phyloP scores from a whole-genome alignment of 2,113 vertebrate species.

The Beaufortia kweichowensis region DNA sequence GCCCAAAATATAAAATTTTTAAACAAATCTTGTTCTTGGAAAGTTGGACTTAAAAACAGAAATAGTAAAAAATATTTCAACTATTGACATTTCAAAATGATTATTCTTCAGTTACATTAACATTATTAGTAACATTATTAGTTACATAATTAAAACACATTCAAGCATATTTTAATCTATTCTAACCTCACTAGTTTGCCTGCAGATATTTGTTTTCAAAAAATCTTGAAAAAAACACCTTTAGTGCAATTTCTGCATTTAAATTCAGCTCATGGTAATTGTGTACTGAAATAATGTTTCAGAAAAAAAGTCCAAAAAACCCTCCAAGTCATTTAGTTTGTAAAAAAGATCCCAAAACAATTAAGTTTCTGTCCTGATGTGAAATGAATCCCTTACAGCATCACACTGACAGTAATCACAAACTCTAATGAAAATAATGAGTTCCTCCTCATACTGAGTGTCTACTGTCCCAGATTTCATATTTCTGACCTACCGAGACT shows the following conservation, averaged over 20 bases:
- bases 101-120: background rate
- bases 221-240: no score
- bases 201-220: no score
- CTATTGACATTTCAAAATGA: background rate
- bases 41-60: no score
- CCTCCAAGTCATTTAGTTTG: background rate
- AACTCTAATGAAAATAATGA: constrained; percentile 42
- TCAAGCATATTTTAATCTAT: no score
- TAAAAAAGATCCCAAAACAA: constrained; percentile 6
- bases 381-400: constrained; percentile 29
- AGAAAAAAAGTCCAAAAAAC: background rate
- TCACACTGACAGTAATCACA: constrained; percentile 44
- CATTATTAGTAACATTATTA: no score
- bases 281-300: background rate
- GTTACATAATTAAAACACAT: background rate
- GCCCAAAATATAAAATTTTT: no score
- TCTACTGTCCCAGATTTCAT: constrained; percentile 38
- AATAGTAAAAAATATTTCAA: no score
- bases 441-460: constrained; percentile 32
- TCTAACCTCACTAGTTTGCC: no score
- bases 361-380: background rate
- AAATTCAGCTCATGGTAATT: background rate
- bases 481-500: constrained; percentile 49
- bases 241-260: no score
- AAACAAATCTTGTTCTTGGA: no score